phyloP scores from a whole-genome alignment of 2,888 invertebrate species.

The Hermaeophaga mercurialis region DNA sequence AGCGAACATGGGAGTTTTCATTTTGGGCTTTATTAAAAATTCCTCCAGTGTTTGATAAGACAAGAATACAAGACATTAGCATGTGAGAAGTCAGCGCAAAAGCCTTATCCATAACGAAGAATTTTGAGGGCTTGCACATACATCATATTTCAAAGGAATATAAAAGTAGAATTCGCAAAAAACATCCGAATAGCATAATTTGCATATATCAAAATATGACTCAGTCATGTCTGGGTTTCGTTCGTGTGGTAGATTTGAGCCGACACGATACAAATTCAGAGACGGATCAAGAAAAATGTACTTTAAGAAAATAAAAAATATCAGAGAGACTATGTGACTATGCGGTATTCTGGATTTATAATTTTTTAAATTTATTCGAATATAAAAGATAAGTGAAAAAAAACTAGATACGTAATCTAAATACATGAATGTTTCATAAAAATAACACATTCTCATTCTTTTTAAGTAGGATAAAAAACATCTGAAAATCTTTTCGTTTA shows the following conservation, averaged over 20 bases:
- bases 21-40: slow-evolving; percentile 31
- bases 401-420: no score
- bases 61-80: slow-evolving; percentile 38
- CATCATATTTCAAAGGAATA: slow-evolving; percentile 35
- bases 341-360: no score
- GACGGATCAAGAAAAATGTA: not conserved
- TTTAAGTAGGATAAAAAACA: no score
- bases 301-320: not conserved
- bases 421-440: no score
- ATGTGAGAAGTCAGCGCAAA: slow-evolving; percentile 36
- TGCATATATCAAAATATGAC: slow-evolving; percentile 37
- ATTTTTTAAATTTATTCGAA: no score
- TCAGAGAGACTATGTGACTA: no score
- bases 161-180: slow-evolving; percentile 33
- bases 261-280: slow-evolving; percentile 5
- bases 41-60: slow-evolving; percentile 28
- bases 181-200: slow-evolving; percentile 35
- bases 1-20: slow-evolving; percentile 28
- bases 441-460: no score
- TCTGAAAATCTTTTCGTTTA: no score
- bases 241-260: slow-evolving; percentile 30
- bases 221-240: slow-evolving; percentile 30
- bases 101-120: slow-evolving; percentile 33
- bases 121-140: slow-evolving; percentile 29
- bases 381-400: no score